Percentiles rank a stretch among this genome's conserved stretches.
Evolutionary conservation across 35 echinoderm and acorn worm species (phyloP).

Genomic region (Lytechinus pictus): DNA sequence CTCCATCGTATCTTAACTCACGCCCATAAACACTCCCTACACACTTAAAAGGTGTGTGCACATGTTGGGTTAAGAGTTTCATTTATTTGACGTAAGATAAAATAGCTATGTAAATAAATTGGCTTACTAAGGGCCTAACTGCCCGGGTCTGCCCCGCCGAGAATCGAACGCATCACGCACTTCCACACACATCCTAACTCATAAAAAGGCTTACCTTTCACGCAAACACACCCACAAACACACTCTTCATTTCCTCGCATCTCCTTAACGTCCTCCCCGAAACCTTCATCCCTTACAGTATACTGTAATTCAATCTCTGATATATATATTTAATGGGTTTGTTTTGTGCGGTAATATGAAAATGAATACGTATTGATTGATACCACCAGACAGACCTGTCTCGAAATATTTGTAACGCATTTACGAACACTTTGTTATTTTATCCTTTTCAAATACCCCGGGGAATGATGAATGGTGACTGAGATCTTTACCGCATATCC

Average conservation of each 20-base stretch:
- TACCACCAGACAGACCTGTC: background rate
- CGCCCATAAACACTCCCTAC: too few species aligned
- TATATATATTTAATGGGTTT: background rate
- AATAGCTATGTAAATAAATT: too few species aligned
- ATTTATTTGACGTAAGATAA: too few species aligned
- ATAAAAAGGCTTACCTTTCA: background rate
- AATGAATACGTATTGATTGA: background rate
- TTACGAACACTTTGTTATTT: background rate
- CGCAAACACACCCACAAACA: background rate
- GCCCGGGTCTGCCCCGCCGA: too few species aligned
- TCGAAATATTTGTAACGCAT: background rate
- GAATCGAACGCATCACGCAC: background rate
- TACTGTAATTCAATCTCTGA: background rate
- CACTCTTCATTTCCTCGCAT: background rate
- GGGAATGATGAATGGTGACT: background rate
- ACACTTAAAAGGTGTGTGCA: too few species aligned
- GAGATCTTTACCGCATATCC: background rate
- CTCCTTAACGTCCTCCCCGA: background rate
- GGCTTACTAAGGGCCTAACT: too few species aligned
- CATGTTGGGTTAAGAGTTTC: too few species aligned
- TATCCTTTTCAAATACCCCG: background rate
- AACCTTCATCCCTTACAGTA: background rate
- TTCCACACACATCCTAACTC: background rate
- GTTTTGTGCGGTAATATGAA: background rate
- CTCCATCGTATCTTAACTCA: too few species aligned